Evolutionary conservation across 2,888 invertebrate genomes (phyloP), one percentile per base, ranked within the genome.

Genomic region (Bombyx huttoni): DNA sequence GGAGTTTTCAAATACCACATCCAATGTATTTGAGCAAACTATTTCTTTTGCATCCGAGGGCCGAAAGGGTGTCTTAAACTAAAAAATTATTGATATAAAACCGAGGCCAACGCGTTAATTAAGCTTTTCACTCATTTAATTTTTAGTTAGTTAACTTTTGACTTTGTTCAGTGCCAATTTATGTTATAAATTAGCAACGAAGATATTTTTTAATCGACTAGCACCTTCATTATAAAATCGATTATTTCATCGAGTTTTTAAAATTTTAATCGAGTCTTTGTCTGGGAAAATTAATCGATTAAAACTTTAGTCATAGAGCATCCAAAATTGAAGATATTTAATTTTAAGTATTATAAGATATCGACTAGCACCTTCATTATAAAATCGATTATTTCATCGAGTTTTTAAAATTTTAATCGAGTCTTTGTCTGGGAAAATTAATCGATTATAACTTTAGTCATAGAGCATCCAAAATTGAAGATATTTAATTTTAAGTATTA

Each of bases 1-100:
- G n/a, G n/a, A 1, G 12, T 40, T 40, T 40, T 40, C 12, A 52
- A 35, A 12, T 52, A 13, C 45, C 60, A 33, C 57, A 60, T 67
- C 60, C 57, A 61, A 46, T 59, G 13, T 34, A 47, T 59, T 46
- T 58, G 48, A 53, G 55, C 58, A 48, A 54, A 56, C 8, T 9
- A 9, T 0, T 10, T 48, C 72, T 73, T 62, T 5, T 47, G 47
- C 49, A 60, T 78, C 67, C 48, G 1, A 1, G 64, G 52, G 48
- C 48, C 52, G 55, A 71, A 70, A 76, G 85, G 81, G 85, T 83
- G 80, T 83, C 84, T 84, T 76, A 78, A 83, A 84, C 81, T 82
- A 83, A 24, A 79, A 81, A 78, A 73, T 53, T 87, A 86, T 87
- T 85, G 86, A 86, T 85, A 86, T 82, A 75, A 74, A 80, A 78